A percentile compares a stretch with the other conserved stretches of the same genome.
Conservation (phyloP, 2,888 invertebrate genomes). For the Nectonema munidae region DNA sequence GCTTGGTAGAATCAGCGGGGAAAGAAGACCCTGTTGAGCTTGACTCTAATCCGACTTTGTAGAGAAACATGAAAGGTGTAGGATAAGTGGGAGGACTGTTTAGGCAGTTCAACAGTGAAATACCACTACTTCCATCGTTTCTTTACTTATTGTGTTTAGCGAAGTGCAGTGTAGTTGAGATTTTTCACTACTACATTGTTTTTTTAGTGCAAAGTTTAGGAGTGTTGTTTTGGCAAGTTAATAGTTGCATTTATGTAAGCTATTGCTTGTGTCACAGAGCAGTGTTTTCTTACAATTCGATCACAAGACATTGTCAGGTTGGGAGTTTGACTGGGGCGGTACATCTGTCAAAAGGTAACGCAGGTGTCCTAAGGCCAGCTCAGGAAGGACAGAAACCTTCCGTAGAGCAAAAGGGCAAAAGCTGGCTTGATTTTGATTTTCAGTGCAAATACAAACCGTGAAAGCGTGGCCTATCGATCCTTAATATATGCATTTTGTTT, state of each 20-base stretch:
- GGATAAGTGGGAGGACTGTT: constrained; percentile 22
- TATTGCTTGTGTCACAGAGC: neutral
- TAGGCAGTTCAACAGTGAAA: constrained; percentile 25
- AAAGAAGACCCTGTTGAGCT: constrained; percentile 34
- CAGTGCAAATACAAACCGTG: constrained; percentile 33
- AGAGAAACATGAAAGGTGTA: constrained; percentile 24
- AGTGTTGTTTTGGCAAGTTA: constrained; percentile 7
- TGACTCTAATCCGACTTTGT: constrained; percentile 29
- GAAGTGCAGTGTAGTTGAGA: constrained; percentile 8
- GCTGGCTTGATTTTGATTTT: constrained; percentile 35
- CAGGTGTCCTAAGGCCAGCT: constrained; percentile 31
- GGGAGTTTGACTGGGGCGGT: constrained; percentile 36
- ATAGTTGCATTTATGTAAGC: neutral
- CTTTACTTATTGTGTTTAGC: constrained; percentile 23
- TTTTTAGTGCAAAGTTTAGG: constrained; percentile 14
- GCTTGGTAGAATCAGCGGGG: constrained; percentile 34
- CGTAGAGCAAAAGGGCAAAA: constrained; percentile 37
- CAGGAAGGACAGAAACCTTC: constrained; percentile 37
- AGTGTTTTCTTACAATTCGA: constrained; percentile 24
- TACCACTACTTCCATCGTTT: constrained; percentile 29
- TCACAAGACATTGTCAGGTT: constrained; percentile 32
- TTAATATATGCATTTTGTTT: constrained; percentile 30
- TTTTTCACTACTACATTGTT: neutral
- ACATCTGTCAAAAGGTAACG: constrained; percentile 35
- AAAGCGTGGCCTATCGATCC: constrained; percentile 36